Base-by-base conservation (phyloP, 2,113 vertebrate genomes). In the Pomatostomus ruficeps region DNA sequence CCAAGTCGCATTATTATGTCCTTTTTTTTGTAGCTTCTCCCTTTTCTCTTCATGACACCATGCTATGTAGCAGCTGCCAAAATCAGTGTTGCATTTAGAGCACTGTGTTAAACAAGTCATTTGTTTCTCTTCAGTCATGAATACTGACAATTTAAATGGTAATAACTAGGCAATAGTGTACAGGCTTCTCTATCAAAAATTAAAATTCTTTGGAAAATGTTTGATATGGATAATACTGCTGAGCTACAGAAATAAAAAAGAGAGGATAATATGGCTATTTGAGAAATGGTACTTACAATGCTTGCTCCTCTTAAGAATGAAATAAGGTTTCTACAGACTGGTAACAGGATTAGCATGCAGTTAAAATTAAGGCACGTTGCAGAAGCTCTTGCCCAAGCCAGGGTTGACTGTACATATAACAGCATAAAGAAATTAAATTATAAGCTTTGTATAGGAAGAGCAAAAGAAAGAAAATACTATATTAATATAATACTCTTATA, bases 321-420 rank as follows among this genome's bases (percentile, higher is more conserved):
- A 95, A 98, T 93, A 62, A 98, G 93, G 77, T 98, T 98, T 82
- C 98, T 98, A 76, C 98, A 97, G 95, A 98, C 79, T 29, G 98
- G 98, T 93, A 98, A 86, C 68, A 98, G 96, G 91, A 98, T 98
- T 91, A 98, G 94, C 98, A 98, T 98, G 95, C 98, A 98, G 97
- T 98, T 98, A 91, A 98, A 98, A 93, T 98, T 98, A 92, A 98
- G 97, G 93, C 98, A 98, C 7, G 71, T 93, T 36, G 98, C 98
- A 80, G 98, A 98, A 52, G 98, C 98, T 95, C 98, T 97, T 26
- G 98, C 98, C 98, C 98, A 98, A 65, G 98, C 97, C 95, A 98
- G 86, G 5, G 98, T 83, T 52, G 98, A 98, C 98, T 98, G 94
- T 86, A 67, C 57, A 63, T 68, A 87, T 21, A 96, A 95, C 45